Evolutionary conservation across 2,113 vertebrate species (phyloP).

Genomic region (Odocoileus hemionus): DNA sequence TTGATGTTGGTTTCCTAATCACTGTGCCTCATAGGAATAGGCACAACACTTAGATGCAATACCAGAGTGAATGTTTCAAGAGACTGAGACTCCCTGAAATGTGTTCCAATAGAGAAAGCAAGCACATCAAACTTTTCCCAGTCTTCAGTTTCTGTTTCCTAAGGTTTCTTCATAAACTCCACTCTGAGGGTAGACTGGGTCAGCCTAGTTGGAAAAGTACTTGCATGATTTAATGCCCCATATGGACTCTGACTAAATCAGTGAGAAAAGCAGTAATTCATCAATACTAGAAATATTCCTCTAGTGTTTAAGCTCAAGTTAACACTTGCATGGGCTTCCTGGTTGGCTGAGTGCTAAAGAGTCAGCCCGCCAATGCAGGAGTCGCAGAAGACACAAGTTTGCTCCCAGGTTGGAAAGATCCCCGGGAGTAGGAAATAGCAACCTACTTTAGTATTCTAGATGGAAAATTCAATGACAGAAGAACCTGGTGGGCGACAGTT

Average conservation of each 20-base stretch:
- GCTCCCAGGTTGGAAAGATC: background rate
- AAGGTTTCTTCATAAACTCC: background rate
- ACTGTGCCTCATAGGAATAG: rapidly evolving
- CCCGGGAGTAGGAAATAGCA: background rate
- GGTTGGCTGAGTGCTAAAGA: background rate
- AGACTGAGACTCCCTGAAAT: background rate
- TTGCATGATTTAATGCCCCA: background rate
- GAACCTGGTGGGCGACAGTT: background rate
- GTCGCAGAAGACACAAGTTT: background rate
- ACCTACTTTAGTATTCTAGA: background rate
- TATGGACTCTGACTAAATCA: background rate
- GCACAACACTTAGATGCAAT: background rate
- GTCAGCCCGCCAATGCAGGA: background rate
- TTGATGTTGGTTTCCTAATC: background rate
- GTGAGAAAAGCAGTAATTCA: background rate
- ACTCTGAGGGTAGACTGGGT: background rate
- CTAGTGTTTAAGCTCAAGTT: background rate
- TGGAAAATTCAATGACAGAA: background rate
- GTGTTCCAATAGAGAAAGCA: background rate
- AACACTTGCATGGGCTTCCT: background rate
- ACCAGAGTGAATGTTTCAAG: background rate
- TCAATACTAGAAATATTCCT: background rate
- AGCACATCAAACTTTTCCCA: background rate
- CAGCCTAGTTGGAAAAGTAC: background rate
- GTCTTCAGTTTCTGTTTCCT: background rate